phyloP scores from a whole-genome alignment of 2,113 vertebrate genomes.

The Crypturellus undulatus region DNA sequence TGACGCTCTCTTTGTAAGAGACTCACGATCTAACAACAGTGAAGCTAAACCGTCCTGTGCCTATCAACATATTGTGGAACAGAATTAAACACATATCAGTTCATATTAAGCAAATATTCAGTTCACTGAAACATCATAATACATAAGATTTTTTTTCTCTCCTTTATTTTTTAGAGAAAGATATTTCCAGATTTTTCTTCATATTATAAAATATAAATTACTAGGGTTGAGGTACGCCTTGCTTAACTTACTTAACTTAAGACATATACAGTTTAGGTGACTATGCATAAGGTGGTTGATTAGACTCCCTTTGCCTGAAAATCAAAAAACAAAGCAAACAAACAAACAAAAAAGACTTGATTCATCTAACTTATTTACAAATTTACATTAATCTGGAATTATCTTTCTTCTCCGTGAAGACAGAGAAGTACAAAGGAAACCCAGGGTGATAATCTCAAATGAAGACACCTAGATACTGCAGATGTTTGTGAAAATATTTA shows the following conservation, averaged over 20 bases:
- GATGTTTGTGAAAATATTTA: neutral
- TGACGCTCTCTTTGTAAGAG: neutral
- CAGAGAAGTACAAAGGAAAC: neutral
- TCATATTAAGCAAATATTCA: neutral
- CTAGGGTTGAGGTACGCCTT: neutral
- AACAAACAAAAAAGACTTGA: neutral
- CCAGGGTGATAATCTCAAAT: neutral
- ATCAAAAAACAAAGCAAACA: neutral
- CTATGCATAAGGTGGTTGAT: neutral
- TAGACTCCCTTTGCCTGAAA: neutral
- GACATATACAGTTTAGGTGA: neutral
- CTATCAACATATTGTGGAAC: neutral
- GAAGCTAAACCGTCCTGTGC: neutral
- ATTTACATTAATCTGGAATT: neutral
- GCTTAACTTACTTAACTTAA: neutral
- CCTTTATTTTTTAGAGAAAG: neutral
- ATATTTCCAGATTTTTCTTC: no score
- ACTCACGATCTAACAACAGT: neutral
- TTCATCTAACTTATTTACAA: neutral
- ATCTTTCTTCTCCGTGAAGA: neutral
- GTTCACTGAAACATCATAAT: neutral
- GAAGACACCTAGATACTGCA: neutral
- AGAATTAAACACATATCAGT: slow-evolving; percentile 35
- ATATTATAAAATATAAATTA: neutral
- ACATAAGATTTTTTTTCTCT: neutral